Base-by-base conservation (phyloP, 2,888 invertebrate genomes). In the Metacarcinus magister region DNA sequence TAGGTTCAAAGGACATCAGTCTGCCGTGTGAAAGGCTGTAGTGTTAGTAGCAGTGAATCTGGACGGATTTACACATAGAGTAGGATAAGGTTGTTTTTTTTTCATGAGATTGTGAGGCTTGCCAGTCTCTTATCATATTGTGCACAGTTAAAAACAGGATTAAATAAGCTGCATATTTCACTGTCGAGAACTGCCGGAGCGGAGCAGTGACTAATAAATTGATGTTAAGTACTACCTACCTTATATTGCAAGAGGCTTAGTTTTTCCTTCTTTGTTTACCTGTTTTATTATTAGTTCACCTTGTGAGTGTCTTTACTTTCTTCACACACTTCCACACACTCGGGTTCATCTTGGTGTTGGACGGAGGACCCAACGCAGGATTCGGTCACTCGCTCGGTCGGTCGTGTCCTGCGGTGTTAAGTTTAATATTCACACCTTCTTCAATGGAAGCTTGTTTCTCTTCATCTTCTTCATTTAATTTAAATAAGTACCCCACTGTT, bases 21-120 rank as follows among this genome's bases (percentile, higher is more conserved):
- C 92, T 96, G 96, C 89, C 92, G 93, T 95, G 96, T 95, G 96
- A 92, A 93, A 92, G 96, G 94, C 94, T 48, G 96, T 95, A 96
- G 96, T 92, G 93, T 93, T 96, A 96, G 96, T 95, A 95, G 93
- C 94, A 95, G 89, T 96, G 94, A 54, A 94, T 94, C 96, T 96
- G 94, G 92, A 96, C 87, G 93, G 93, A 96, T 90, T 96, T 96
- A 96, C 19, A 67, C 60, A 87, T 96, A 96, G 96, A 43, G 75
- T 96, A 96, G 96, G 54, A 60, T 96, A 92, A 96, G 91, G 82
- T 95, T 92, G 91, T 93, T 94, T 92, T 23, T 87, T 94, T 89
- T 89, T 87, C 48, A 87, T 92, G 46, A 92, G 82, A 94, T 46
- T 82, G 28, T 82, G 95, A 95, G 95, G 89, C 90, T 89, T 75